Percentiles rank a stretch among this genome's conserved stretches.
Conservation (phyloP, 2,113 vertebrate species). For the Hypanus sabinus region DNA sequence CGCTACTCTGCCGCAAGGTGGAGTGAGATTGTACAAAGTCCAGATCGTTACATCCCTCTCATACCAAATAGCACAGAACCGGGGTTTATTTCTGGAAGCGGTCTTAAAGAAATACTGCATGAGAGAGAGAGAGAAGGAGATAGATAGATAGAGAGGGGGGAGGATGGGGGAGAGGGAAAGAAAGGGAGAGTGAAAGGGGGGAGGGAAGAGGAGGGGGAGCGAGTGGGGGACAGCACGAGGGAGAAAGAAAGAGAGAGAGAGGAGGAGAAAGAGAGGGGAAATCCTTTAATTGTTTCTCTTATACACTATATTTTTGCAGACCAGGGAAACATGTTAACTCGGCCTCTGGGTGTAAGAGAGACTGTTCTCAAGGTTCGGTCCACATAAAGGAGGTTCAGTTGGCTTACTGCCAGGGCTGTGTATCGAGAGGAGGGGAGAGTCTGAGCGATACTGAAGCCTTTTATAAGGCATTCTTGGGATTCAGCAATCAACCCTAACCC, state of each 20-base stretch:
- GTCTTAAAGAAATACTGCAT: neutral
- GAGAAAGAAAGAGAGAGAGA: too few species aligned
- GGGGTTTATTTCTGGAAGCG: neutral
- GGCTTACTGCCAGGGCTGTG: neutral
- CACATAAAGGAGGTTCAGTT: neutral
- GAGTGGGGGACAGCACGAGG: too few species aligned
- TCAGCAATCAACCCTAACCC: neutral
- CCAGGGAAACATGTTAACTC: too few species aligned
- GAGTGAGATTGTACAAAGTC: neutral
- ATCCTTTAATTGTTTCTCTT: neutral
- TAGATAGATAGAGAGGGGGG: too few species aligned
- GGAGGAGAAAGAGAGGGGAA: too few species aligned
- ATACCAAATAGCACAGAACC: slow-evolving; percentile 27
- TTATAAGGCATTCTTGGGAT: neutral
- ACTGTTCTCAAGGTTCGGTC: neutral
- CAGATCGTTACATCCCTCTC: neutral
- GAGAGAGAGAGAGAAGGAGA: neutral
- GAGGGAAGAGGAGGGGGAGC: too few species aligned
- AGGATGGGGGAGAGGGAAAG: too few species aligned
- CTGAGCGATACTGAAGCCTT: neutral
- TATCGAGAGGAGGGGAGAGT: neutral
- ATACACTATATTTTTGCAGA: too few species aligned
- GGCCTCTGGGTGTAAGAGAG: too few species aligned
- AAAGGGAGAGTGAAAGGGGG: too few species aligned
- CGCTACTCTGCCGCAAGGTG: slow-evolving; percentile 16